These are phyloP conservation scores for Rhinella marina DNA, from an alignment of 2,797 vertebrate genomes.

Conservation along the genomic window DNA sequence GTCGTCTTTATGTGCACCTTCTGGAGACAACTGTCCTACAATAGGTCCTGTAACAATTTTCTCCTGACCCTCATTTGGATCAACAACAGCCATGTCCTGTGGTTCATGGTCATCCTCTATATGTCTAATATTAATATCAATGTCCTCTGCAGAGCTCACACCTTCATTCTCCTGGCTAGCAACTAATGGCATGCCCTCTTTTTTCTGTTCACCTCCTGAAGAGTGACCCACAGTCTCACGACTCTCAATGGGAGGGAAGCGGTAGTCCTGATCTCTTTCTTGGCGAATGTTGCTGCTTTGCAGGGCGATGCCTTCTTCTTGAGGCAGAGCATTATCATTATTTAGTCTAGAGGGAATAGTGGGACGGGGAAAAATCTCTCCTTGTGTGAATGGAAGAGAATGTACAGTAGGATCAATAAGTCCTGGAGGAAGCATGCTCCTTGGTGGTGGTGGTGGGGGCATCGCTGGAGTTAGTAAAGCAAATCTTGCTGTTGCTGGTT, in stretches of 20 bases:
- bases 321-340: slow-evolving; percentile 80
- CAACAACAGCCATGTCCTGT: slow-evolving; percentile 58
- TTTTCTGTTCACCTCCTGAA: slow-evolving; percentile 62
- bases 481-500: slow-evolving; percentile 82
- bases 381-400: slow-evolving; percentile 85
- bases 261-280: slow-evolving; percentile 97
- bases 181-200: slow-evolving; percentile 5
- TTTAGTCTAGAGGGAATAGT: slow-evolving; percentile 79
- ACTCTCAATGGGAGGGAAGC: slow-evolving; percentile 86
- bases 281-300: slow-evolving; percentile 83
- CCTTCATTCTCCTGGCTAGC: slow-evolving; percentile 37
- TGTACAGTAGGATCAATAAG: slow-evolving; percentile 86
- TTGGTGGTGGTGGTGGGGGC: slow-evolving; percentile 78
- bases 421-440: slow-evolving; percentile 70
- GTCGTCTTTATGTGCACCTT: slow-evolving; percentile 13
- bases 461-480: slow-evolving; percentile 89
- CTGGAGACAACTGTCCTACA: slow-evolving; percentile 48
- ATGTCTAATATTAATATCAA: slow-evolving; percentile 18
- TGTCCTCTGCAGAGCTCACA: slow-evolving; percentile 6
- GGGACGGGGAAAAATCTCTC: slow-evolving; percentile 86
- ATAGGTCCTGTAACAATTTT: slow-evolving; percentile 75
- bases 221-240: slow-evolving; percentile 85
- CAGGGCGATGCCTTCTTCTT: slow-evolving; percentile 82
- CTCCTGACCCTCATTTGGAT: slow-evolving; percentile 47
- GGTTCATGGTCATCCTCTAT: slow-evolving; percentile 46